Evolutionary conservation across 2,888 invertebrate genomes (phyloP).

Genomic region (Torymus tubicola): DNA sequence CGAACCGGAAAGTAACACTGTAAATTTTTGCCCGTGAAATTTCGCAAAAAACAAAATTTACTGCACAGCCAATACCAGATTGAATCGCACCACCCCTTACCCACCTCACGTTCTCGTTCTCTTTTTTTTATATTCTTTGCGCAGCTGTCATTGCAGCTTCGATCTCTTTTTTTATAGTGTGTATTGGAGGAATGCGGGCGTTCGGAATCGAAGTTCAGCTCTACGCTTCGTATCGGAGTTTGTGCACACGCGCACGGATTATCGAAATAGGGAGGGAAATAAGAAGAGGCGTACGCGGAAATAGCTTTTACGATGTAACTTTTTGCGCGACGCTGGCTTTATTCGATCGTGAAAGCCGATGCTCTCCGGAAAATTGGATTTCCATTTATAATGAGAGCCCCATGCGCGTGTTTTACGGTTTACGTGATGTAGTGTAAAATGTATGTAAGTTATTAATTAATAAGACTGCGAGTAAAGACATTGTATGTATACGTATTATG

Average conservation of each 20-base stretch:
- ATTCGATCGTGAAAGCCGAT: not conserved
- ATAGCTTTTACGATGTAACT: slow-evolving; percentile 5
- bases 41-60: slow-evolving; percentile 17
- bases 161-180: not conserved
- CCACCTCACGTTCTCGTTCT: not conserved
- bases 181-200: not conserved
- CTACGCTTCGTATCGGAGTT: not conserved
- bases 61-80: slow-evolving; percentile 2
- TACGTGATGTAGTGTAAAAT: not conserved
- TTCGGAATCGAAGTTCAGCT: not conserved
- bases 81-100: not conserved
- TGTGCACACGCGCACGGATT: not conserved
- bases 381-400: slow-evolving; percentile 18
- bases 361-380: slow-evolving; percentile 33
- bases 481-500: not conserved
- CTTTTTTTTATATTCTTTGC: not conserved
- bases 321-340: slow-evolving; percentile 1
- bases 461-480: not conserved
- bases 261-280: slow-evolving; percentile 6
- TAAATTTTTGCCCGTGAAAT: not conserved
- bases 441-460: not conserved
- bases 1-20: too few relatives aligned
- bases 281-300: not conserved
- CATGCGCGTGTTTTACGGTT: not conserved
- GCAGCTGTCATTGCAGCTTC: slow-evolving; percentile 10